Percentiles rank a stretch among this genome's conserved stretches.
These are phyloP conservation scores for Drosophila multiciliata DNA, from an alignment of 2,888 invertebrate genomes.

Conservation along the genomic window DNA sequence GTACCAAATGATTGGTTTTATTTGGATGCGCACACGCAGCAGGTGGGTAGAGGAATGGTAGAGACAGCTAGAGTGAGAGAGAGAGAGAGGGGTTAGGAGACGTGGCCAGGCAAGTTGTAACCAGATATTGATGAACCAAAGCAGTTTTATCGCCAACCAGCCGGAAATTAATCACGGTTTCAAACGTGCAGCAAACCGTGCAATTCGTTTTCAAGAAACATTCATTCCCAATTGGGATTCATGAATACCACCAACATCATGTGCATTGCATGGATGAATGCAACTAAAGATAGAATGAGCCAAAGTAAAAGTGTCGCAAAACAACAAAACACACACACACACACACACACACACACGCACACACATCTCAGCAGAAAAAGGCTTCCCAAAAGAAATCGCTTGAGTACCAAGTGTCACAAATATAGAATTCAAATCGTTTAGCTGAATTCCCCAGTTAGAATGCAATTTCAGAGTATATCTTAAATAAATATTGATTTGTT, in stretches of 20 bases:
- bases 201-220: constrained; percentile 28
- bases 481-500: neutral
- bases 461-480: neutral
- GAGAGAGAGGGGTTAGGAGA: neutral
- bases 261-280: constrained; percentile 20
- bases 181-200: constrained; percentile 57
- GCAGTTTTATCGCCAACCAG: constrained; percentile 67
- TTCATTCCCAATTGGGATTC: constrained; percentile 16
- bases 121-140: constrained; percentile 68
- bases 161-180: constrained; percentile 67
- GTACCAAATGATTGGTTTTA: constrained; percentile 63
- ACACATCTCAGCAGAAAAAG: constrained; percentile 12
- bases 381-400: constrained; percentile 15
- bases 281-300: neutral
- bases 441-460: neutral
- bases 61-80: too few relatives aligned
- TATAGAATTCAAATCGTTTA: constrained; percentile 1
- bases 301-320: constrained; percentile 8
- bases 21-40: constrained; percentile 61
- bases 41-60: neutral
- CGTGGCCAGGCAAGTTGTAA: constrained; percentile 34
- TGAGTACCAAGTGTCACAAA: neutral
- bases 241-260: constrained; percentile 17
- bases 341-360: too few relatives aligned
- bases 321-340: constrained; percentile 1